These are phyloP conservation scores for Bombus waltoni DNA, from an alignment of 1,140 invertebrate genomes.

Conservation along the genomic window DNA sequence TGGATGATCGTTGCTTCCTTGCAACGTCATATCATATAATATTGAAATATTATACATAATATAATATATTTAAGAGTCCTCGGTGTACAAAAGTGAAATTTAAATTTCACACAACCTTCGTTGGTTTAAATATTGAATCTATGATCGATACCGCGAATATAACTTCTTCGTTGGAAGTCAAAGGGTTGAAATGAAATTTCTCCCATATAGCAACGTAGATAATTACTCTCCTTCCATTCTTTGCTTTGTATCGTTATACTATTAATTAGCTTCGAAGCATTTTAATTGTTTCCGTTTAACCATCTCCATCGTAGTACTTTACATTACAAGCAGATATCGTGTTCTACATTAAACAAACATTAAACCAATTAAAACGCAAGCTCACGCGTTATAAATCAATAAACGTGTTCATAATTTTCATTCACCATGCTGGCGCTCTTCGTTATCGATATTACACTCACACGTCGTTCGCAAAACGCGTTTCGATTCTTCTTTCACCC, in stretches of 20 bases:
- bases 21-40: too few species aligned
- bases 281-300: not conserved
- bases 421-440: not conserved
- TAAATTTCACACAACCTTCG: too few species aligned
- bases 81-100: too few species aligned
- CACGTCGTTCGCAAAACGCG: not conserved
- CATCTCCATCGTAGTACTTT: not conserved
- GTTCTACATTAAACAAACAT: not conserved
- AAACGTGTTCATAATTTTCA: not conserved
- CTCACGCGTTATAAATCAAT: not conserved
- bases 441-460: not conserved
- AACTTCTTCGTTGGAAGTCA: not conserved
- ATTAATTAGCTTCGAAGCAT: not conserved
- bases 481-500: not conserved
- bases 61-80: too few species aligned
- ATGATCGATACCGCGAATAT: too few species aligned
- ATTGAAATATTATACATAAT: too few species aligned
- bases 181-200: not conserved
- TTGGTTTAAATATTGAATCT: too few species aligned
- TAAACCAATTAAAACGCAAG: conserved; percentile 11
- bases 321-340: not conserved
- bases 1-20: too few species aligned
- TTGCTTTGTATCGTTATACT: not conserved
- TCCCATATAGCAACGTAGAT: not conserved
- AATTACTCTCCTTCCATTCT: not conserved